phyloP scores from a whole-genome alignment of 2,888 invertebrate genomes.

The Silvanus unidentatus region DNA sequence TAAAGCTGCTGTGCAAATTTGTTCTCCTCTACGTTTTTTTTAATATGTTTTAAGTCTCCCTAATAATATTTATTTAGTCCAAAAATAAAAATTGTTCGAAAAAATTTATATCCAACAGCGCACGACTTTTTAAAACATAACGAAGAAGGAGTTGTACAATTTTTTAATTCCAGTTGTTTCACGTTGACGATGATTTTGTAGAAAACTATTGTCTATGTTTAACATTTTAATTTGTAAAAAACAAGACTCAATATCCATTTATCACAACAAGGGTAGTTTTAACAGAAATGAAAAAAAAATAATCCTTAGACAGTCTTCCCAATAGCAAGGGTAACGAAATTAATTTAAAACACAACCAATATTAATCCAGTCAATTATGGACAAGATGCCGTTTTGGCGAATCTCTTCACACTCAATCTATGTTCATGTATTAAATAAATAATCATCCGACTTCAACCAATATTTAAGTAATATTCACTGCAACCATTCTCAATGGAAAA shows the following conservation, averaged over 20 bases:
- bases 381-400: slow-evolving; percentile 41
- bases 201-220: slow-evolving; percentile 66
- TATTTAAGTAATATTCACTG: neutral
- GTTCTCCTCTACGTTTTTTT: neutral
- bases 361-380: slow-evolving; percentile 5
- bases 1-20: neutral
- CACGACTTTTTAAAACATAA: slow-evolving; percentile 64
- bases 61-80: neutral
- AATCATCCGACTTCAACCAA: slow-evolving; percentile 6
- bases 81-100: slow-evolving; percentile 1
- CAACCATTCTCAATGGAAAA: neutral
- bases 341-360: slow-evolving; percentile 11
- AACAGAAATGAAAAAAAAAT: slow-evolving; percentile 2
- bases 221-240: slow-evolving; percentile 54
- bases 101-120: neutral
- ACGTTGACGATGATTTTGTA: slow-evolving; percentile 75
- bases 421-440: slow-evolving; percentile 1
- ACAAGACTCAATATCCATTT: slow-evolving; percentile 46
- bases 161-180: slow-evolving; percentile 82
- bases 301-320: slow-evolving; percentile 19
- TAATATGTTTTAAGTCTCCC: neutral
- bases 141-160: slow-evolving; percentile 81
- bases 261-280: slow-evolving; percentile 31
- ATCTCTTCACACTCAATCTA: slow-evolving; percentile 11
- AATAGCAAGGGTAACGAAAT: slow-evolving; percentile 20